These are phyloP conservation scores for Spodoptera littoralis DNA, from an alignment of 2,888 invertebrate genomes.

Conservation along the genomic window DNA sequence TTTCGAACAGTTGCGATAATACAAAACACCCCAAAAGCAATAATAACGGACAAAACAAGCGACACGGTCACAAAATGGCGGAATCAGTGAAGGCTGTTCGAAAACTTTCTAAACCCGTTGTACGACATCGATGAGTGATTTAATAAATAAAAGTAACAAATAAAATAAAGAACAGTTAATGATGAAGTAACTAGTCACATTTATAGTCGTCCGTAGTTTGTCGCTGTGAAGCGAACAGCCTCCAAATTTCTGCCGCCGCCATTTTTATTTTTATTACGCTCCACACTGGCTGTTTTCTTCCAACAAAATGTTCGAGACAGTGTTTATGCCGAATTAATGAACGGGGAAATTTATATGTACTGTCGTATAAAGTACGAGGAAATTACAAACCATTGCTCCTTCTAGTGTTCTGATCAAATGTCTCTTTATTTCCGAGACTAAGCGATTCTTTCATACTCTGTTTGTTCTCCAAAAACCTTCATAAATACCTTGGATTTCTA, in stretches of 20 bases:
- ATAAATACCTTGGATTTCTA: conserved; percentile 5
- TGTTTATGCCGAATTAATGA: conserved; percentile 89
- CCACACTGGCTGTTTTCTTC: conserved; percentile 79
- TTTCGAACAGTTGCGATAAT: conserved; percentile 88
- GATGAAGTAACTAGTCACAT: conserved; percentile 75
- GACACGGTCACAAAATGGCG: conserved; percentile 81
- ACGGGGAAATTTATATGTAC: conserved; percentile 39
- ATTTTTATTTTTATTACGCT: conserved; percentile 73
- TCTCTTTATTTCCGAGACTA: conserved; percentile 13
- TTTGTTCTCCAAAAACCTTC: conserved; percentile 13
- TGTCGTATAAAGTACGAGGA: conserved; percentile 24
- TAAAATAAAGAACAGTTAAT: conserved; percentile 77
- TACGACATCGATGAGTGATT: conserved; percentile 75
- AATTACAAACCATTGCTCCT: conserved; percentile 34
- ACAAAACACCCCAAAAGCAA: conserved; percentile 78
- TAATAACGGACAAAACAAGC: conserved; percentile 65
- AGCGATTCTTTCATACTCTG: conserved; percentile 3
- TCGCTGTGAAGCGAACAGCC: conserved; percentile 88
- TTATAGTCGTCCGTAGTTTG: conserved; percentile 77
- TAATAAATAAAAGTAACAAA: conserved; percentile 72
- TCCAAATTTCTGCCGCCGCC: conserved; percentile 89
- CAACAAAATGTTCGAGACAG: conserved; percentile 89
- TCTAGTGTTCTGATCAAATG: conserved; percentile 19
- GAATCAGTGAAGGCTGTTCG: conserved; percentile 91
- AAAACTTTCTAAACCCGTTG: conserved; percentile 87